phyloP scores from a whole-genome alignment of 2,797 vertebrate genomes.

The Poeciliopsis gracilis region DNA sequence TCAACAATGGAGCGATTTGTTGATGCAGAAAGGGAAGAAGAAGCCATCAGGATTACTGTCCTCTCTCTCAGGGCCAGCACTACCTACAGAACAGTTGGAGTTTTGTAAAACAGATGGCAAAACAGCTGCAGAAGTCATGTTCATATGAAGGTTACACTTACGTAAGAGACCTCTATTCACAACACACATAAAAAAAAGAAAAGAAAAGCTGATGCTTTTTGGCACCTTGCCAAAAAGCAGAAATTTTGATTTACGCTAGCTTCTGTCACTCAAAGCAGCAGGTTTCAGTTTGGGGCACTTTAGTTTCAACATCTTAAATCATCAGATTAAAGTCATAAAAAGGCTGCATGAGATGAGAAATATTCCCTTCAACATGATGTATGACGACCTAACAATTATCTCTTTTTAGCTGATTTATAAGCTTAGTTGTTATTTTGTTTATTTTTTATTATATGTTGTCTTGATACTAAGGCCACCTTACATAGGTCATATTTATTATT shows the following conservation, averaged over 20 bases:
- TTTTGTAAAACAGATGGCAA: constrained; percentile 61
- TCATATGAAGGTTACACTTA: constrained; percentile 57
- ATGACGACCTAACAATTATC: background rate
- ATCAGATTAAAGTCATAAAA: background rate
- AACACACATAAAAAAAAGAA: constrained; percentile 23
- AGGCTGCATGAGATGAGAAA: background rate
- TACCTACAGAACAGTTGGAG: constrained; percentile 23
- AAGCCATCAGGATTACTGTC: constrained; percentile 28
- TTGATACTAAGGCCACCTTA: no score
- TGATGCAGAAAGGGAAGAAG: constrained; percentile 14
- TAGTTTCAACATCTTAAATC: constrained; percentile 1
- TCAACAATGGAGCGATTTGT: constrained; percentile 11
- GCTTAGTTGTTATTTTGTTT: background rate
- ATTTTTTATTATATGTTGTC: background rate
- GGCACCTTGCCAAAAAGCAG: background rate
- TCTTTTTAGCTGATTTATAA: background rate
- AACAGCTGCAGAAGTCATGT: constrained; percentile 57
- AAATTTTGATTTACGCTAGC: background rate
- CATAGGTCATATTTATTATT: no score
- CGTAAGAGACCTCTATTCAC: constrained; percentile 40
- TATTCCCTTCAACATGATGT: background rate
- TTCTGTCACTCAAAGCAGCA: background rate
- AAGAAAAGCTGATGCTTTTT: background rate
- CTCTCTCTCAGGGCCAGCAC: constrained; percentile 28
- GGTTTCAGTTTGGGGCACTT: background rate